phyloP scores from a whole-genome alignment of 2,113 vertebrate genomes.

The pig (Sus scrofa) region T2T-Sscrofa CM000819.6:67396001-67396500 shows the following conservation, averaged over 20 bases:
- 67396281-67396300: not conserved
- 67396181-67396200: not conserved
- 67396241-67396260: slow-evolving; percentile 25
- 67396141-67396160: not conserved
- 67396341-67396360: not conserved
- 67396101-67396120: not conserved
- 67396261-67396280: slow-evolving; percentile 44
- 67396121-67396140: not conserved
- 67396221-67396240: slow-evolving; percentile 20
- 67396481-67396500: too few species aligned
- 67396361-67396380: too few species aligned
- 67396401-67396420: too few species aligned
- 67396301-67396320: not conserved
- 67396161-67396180: not conserved
- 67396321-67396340: not conserved
- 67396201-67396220: not conserved
- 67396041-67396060: not conserved
- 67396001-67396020: not conserved
- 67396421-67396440: too few species aligned
- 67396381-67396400: too few species aligned
- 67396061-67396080: not conserved
- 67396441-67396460: too few species aligned
- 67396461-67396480: too few species aligned
- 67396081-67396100: not conserved
- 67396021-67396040: not conserved